Percentiles rank a stretch among this genome's conserved stretches.
Evolutionary conservation across 2,888 invertebrate species (phyloP).

Genomic region (Pandemis heparana): DNA sequence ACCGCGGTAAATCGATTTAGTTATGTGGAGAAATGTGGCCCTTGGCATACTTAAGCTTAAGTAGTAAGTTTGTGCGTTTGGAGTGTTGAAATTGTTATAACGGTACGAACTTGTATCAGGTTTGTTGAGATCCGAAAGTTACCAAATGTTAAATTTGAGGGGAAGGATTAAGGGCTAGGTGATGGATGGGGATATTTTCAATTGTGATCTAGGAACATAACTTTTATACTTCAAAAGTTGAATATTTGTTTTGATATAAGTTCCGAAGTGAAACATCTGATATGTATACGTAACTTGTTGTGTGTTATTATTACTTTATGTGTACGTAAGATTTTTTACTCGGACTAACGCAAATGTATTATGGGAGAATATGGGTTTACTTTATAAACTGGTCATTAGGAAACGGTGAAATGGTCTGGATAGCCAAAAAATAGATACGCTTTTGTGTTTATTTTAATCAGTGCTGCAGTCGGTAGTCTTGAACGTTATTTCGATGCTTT

Average conservation of each 20-base stretch:
- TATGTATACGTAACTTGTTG: not conserved
- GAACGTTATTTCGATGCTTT: not conserved
- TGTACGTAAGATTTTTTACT: not conserved
- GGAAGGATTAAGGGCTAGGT: not conserved
- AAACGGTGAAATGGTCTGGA: not conserved
- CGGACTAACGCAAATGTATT: not conserved
- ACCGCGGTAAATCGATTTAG: not conserved
- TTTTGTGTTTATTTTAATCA: not conserved
- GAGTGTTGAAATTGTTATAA: slow-evolving; percentile 26
- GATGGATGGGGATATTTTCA: not conserved
- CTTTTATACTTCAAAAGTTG: not conserved
- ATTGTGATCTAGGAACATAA: not conserved
- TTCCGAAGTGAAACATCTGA: not conserved
- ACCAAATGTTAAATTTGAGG: not conserved
- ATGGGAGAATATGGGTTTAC: not conserved
- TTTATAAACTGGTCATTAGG: not conserved
- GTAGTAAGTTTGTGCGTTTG: not conserved
- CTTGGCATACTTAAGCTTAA: not conserved
- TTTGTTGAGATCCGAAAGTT: not conserved
- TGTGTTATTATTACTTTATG: not conserved
- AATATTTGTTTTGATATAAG: not conserved
- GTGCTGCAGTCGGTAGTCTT: not conserved
- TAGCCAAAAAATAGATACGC: not conserved
- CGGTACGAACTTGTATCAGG: slow-evolving; percentile 14
- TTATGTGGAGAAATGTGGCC: not conserved